phyloP scores from a whole-genome alignment of 1,140 invertebrate genomes.

The Drosophila ironensis region DNA sequence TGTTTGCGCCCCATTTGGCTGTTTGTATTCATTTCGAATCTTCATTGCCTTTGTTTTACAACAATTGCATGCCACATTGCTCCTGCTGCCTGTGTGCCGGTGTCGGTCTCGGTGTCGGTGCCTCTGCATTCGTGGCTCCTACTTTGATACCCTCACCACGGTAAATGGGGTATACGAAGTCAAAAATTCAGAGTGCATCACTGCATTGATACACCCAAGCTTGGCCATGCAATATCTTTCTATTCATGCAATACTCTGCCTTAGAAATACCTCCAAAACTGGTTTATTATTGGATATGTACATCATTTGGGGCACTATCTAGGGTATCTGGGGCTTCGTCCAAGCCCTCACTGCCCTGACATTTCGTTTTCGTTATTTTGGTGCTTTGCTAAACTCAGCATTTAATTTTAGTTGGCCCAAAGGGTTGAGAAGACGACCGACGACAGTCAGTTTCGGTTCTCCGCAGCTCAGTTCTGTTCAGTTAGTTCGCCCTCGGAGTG shows the following conservation, averaged over 20 bases:
- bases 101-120: background rate
- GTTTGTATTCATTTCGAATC: conserved; percentile 64
- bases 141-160: conserved; percentile 8
- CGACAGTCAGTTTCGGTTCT: conserved; percentile 43
- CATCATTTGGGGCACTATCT: no score
- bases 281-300: no score
- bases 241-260: no score
- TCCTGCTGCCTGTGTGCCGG: conserved; percentile 13
- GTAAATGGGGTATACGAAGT: no score
- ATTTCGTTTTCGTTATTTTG: conserved; percentile 8
- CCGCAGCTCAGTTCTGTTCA: conserved; percentile 9
- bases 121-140: background rate
- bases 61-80: conserved; percentile 66
- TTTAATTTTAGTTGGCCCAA: conserved; percentile 73
- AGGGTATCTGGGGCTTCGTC: conserved; percentile 13
- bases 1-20: conserved; percentile 45
- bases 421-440: conserved; percentile 22
- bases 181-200: no score
- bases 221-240: no score
- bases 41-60: conserved; percentile 78
- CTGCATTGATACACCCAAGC: no score
- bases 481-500: conserved; percentile 15
- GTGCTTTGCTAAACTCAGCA: conserved; percentile 74
- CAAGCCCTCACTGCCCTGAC: no score
- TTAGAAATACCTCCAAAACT: no score